Evolutionary conservation across 2,113 vertebrate species (phyloP), one percentile per base, ranked within the genome.

Genomic region (Oncorhynchus mykiss): DNA sequence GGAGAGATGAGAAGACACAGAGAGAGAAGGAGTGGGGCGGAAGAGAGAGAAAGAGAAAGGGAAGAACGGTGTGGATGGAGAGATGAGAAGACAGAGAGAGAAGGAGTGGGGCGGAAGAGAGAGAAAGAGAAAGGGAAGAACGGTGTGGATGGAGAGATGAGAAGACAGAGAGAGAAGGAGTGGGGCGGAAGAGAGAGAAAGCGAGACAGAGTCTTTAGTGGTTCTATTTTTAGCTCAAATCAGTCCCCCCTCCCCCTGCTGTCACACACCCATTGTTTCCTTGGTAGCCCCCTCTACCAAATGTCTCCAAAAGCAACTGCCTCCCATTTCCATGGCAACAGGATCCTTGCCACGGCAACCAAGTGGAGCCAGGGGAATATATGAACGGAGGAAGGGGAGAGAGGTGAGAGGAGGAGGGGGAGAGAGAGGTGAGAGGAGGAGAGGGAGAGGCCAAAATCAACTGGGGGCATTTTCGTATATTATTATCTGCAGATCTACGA

Each of bases 231-330:
- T 90, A 87, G 82, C 87, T 78, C 60, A 31, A 31, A 54, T 67
- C 4, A 20, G 71, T 57, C 1, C 18, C 13, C 59, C 7, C 54
- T n/a, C 27, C 45, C 59, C 5, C 49, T 60, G 45, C 70, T 49
- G n/a, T 79, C 77, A 78, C 65, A 48, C 71, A 29, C 85, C 85
- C 45, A 87, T 89, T 87, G 88, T 89, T 88, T 86, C 84, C 85
- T 77, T 71, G 64, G 68, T 78, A 83, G 78, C 76, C 83, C 12
- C 79, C 72, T 82, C 78, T 89, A 79, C 76, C 80, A 72, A 74
- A 27, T 77, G 92, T 94, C 92, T 87, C 94, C 89, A 92, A 45
- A 87, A 93, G 93, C 93, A 95, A 96, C 94, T 48, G 84, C 68
- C 89, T 80, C 83, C 85, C 86, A 84, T 87, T 92, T 89, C 90